Evolutionary conservation across 2,113 vertebrate species (phyloP).

Genomic region (Ailuropoda melanoleuca): DNA sequence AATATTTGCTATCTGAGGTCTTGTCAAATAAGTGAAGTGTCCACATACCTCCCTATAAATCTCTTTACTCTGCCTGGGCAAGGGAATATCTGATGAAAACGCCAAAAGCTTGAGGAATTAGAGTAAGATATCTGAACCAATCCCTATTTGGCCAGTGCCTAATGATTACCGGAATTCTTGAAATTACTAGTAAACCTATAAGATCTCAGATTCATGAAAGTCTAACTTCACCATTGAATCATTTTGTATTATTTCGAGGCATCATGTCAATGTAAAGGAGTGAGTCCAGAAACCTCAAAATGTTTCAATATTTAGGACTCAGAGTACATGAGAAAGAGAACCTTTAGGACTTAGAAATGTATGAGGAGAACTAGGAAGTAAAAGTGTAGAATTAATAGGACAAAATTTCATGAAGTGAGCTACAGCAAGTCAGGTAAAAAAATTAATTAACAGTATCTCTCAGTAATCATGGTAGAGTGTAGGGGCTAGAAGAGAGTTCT

Average conservation of each 20-base stretch:
- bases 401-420: background rate
- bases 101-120: background rate
- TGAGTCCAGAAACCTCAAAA: background rate
- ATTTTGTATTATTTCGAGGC: background rate
- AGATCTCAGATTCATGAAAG: background rate
- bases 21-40: background rate
- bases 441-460: background rate
- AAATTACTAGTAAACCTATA: background rate
- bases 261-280: background rate
- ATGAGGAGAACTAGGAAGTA: background rate
- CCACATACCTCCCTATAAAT: background rate
- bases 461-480: background rate
- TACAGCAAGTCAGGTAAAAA: background rate
- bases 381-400: background rate
- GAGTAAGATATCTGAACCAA: background rate
- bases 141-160: fast-evolving
- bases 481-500: too few species aligned
- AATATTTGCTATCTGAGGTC: background rate
- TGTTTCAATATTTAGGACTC: background rate
- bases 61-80: background rate
- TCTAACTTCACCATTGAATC: background rate
- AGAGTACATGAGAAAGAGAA: background rate
- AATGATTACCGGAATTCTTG: background rate
- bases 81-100: background rate
- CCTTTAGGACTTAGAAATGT: background rate